phyloP scores from a whole-genome alignment of 2,113 vertebrate genomes.

The Heliornis fulica region DNA sequence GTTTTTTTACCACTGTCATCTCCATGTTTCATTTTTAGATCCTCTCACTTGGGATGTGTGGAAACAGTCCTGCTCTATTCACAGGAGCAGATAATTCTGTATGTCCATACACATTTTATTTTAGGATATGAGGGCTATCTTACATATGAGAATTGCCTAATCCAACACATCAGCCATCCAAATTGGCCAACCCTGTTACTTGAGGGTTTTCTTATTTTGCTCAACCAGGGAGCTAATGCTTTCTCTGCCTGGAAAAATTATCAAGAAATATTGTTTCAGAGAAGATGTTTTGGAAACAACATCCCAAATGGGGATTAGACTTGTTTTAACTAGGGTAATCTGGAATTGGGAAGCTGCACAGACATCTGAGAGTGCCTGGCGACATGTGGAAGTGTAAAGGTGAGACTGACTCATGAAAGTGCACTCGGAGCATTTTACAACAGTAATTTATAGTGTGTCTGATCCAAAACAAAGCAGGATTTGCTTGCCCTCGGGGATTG shows the following conservation, averaged over 20 bases:
- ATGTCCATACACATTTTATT: background rate
- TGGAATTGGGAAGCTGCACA: background rate
- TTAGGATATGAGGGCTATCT: background rate
- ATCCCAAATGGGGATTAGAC: background rate
- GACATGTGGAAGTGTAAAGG: background rate
- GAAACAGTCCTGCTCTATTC: background rate
- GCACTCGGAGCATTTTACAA: background rate
- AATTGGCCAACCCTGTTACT: background rate
- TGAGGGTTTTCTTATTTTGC: background rate
- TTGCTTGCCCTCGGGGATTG: constrained; percentile 29
- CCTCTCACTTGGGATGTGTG: background rate
- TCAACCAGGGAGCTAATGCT: background rate
- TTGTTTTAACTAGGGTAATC: background rate
- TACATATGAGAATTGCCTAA: background rate
- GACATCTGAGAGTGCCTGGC: background rate
- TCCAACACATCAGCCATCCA: background rate
- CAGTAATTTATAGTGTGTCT: background rate
- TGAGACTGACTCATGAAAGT: constrained; percentile 45
- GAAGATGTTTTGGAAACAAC: constrained; percentile 28
- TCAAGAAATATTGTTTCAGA: constrained; percentile 2
- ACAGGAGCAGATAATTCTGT: background rate
- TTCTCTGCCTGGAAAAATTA: background rate
- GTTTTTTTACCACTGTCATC: background rate
- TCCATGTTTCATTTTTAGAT: background rate
- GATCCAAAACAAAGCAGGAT: constrained; percentile 57